Percentiles rank a stretch among this genome's conserved stretches.
Evolutionary conservation across 2,113 vertebrate species (phyloP).

Genomic region (Dendropsophus ebraccatus): DNA sequence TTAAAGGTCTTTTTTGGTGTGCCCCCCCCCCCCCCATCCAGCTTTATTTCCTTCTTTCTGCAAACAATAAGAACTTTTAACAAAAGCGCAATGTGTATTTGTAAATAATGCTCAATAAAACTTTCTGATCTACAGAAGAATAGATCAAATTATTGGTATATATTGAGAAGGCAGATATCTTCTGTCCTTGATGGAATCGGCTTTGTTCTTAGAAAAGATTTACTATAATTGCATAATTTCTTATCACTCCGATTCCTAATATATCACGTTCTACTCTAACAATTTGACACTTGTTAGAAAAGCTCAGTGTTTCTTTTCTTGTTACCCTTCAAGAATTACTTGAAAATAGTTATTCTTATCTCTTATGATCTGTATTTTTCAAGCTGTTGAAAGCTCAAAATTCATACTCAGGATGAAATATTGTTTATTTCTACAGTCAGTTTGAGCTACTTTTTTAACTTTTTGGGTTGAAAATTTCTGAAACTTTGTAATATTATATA

Average conservation of each 20-base stretch:
- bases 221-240: constrained; percentile 17
- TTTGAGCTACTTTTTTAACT: background rate
- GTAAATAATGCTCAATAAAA: background rate
- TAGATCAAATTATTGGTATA: background rate
- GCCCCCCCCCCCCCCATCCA: no score
- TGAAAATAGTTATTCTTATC: background rate
- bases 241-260: background rate
- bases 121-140: background rate
- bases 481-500: background rate
- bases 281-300: constrained; percentile 5
- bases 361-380: background rate
- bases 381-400: background rate
- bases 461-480: background rate
- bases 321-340: background rate
- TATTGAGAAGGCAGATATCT: background rate
- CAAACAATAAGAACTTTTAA: background rate
- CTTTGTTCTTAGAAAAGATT: constrained; percentile 4
- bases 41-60: no score
- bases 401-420: background rate
- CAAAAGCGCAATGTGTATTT: background rate
- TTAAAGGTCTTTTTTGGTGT: no score
- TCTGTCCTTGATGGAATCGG: background rate
- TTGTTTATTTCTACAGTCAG: background rate
- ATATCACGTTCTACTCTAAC: constrained; percentile 10
- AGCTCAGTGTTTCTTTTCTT: background rate